phyloP scores from a whole-genome alignment of 2,888 invertebrate species.

The Apotomis turbidana region DNA sequence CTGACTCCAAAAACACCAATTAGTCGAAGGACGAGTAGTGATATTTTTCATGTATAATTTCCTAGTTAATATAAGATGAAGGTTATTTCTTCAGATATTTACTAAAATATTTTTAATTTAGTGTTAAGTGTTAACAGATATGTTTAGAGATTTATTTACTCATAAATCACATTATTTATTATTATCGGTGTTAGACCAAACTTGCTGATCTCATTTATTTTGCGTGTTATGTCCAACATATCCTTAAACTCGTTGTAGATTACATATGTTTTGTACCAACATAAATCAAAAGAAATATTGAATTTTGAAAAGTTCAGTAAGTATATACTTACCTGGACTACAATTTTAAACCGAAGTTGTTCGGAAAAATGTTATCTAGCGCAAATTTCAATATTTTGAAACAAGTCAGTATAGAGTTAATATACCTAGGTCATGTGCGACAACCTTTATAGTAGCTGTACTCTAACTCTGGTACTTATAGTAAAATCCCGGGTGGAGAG shows the following conservation, averaged over 20 bases:
- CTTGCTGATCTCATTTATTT: constrained; percentile 45
- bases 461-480: background rate
- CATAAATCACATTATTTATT: constrained; percentile 17
- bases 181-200: constrained; percentile 41
- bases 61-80: constrained; percentile 42
- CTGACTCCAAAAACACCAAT: constrained; percentile 46
- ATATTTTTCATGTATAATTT: constrained; percentile 38
- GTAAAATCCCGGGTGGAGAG: background rate
- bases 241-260: constrained; percentile 14
- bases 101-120: constrained; percentile 31
- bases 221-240: constrained; percentile 37
- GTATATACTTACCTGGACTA: too few relatives aligned
- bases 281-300: too few relatives aligned
- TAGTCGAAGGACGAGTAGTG: constrained; percentile 27
- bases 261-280: background rate
- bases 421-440: too few relatives aligned
- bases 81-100: constrained; percentile 36
- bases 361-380: too few relatives aligned
- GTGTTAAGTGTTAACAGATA: constrained; percentile 30
- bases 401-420: too few relatives aligned
- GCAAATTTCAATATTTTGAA: too few relatives aligned
- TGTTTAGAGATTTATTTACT: constrained; percentile 29
- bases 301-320: too few relatives aligned
- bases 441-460: constrained; percentile 4
- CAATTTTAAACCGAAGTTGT: too few relatives aligned